Percentiles rank a stretch among this genome's conserved stretches.
phyloP scores from a whole-genome alignment of 2,888 invertebrate species.

The Meandrusa payeni region DNA sequence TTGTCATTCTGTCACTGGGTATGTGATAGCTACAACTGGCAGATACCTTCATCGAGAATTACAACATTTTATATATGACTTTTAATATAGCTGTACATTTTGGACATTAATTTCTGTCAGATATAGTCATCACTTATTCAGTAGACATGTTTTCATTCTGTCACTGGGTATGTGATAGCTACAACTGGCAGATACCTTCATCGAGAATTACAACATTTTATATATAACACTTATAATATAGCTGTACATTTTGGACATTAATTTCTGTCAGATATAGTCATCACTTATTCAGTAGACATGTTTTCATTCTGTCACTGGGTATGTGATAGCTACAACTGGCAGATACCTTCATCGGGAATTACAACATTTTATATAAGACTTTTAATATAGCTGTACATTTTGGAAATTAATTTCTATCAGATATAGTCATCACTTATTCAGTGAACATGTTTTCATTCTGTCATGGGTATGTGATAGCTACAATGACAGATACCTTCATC shows the following conservation, averaged over 20 bases:
- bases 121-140: background rate
- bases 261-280: constrained; percentile 25
- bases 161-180: constrained; percentile 13
- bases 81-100: background rate
- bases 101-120: background rate
- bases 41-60: background rate
- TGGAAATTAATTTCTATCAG: background rate
- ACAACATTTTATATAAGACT: too few species aligned
- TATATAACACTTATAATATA: too few species aligned
- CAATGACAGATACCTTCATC: too few species aligned
- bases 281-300: constrained; percentile 21
- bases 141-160: constrained; percentile 6
- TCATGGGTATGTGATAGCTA: constrained; percentile 29
- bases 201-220: too few species aligned
- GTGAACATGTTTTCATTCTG: constrained; percentile 27
- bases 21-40: constrained; percentile 27
- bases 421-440: constrained; percentile 24
- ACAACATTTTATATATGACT: too few species aligned
- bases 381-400: too few species aligned
- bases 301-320: background rate
- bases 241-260: background rate
- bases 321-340: too few species aligned
- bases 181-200: background rate
- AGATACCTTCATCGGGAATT: too few species aligned
- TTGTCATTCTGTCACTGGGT: constrained; percentile 23